A percentile compares a stretch with the other conserved stretches of the same genome.
phyloP scores from a whole-genome alignment of 2,113 vertebrate genomes.

The Rallus limicola region DNA sequence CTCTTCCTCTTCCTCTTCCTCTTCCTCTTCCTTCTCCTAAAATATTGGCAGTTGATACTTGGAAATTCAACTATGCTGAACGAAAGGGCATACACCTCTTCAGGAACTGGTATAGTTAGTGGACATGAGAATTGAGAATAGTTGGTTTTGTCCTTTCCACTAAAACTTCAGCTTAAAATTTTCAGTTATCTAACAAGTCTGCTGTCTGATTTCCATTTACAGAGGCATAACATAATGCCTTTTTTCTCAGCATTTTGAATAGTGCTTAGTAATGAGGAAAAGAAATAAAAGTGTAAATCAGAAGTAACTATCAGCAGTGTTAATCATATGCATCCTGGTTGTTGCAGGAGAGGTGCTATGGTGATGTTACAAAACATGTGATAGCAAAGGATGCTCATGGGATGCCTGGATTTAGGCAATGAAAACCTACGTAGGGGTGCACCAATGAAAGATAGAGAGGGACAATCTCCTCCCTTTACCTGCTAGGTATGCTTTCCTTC shows the following conservation, averaged over 20 bases:
- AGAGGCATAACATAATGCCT: background rate
- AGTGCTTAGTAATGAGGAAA: background rate
- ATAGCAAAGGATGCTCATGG: background rate
- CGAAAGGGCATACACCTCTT: background rate
- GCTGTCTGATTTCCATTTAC: background rate
- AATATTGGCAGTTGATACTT: background rate
- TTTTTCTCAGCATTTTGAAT: background rate
- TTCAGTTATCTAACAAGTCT: background rate
- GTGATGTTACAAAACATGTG: background rate
- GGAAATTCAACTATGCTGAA: background rate
- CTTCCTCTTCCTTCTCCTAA: too few relatives aligned
- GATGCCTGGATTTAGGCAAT: background rate
- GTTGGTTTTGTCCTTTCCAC: background rate
- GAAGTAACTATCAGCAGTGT: background rate
- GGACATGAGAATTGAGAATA: fast-evolving
- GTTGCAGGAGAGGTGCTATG: background rate
- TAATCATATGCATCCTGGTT: background rate
- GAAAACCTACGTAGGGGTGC: too few relatives aligned
- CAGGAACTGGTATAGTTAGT: fast-evolving
- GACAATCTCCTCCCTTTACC: too few relatives aligned
- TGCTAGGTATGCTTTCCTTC: too few relatives aligned
- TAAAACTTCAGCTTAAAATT: background rate
- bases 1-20: too few relatives aligned
- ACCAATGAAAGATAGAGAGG: too few relatives aligned
- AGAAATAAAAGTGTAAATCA: background rate